These are phyloP conservation scores for Odontamblyopus rebecca DNA, from an alignment of 2,797 vertebrate genomes.

Conservation along the genomic window DNA sequence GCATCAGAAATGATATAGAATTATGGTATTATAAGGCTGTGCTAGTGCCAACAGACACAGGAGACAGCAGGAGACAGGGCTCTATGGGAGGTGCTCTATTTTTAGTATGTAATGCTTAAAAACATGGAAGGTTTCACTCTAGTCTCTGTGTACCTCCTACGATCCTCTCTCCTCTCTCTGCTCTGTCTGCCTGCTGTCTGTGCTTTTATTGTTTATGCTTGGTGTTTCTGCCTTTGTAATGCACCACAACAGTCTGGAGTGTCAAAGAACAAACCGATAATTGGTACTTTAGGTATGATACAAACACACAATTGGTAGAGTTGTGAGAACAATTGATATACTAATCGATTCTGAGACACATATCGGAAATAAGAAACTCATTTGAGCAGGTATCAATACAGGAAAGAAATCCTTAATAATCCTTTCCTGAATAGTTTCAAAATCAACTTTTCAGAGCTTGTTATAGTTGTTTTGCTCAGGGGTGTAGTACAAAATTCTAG, in stretches of 20 bases:
- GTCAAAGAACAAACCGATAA: conserved; percentile 8
- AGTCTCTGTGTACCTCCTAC: conserved; percentile 22
- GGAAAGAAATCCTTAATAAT: too few species aligned
- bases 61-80: conserved; percentile 50
- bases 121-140: conserved; percentile 37
- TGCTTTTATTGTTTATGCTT: conserved; percentile 1
- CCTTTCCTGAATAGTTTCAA: too few species aligned
- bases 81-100: conserved; percentile 49
- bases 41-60: conserved; percentile 51
- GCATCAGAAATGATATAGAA: conserved; percentile 65
- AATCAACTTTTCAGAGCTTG: too few species aligned
- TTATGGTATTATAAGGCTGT: conserved; percentile 59
- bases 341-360: too few species aligned
- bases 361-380: too few species aligned
- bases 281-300: background rate
- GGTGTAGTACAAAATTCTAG: too few species aligned
- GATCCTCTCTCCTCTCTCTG: conserved; percentile 6
- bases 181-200: background rate
- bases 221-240: background rate
- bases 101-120: conserved; percentile 54
- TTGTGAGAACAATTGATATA: too few species aligned
- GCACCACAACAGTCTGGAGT: conserved; percentile 2
- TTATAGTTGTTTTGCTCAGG: too few species aligned
- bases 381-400: too few species aligned
- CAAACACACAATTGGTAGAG: too few species aligned